A percentile compares a stretch with the other conserved stretches of the same genome.
These are phyloP conservation scores for Cebidichthys violaceus DNA, from an alignment of 2,113 vertebrate species.

Conservation along the genomic window DNA sequence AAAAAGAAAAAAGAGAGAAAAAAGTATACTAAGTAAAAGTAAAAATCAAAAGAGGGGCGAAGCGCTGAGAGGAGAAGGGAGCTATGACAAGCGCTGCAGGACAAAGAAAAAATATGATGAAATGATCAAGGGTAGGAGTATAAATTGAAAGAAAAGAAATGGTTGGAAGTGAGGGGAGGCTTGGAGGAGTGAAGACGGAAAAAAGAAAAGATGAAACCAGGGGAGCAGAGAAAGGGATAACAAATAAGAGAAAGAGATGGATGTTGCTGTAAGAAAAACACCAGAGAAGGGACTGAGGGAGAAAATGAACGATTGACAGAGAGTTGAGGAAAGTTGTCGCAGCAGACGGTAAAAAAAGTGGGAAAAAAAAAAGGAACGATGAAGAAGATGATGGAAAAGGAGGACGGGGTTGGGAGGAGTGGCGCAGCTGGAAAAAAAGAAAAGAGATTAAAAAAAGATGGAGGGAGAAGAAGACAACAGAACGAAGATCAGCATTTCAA, in stretches of 20 bases:
- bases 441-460: slow-evolving; percentile 41
- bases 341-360: slow-evolving; percentile 1
- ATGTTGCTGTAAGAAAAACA: background rate
- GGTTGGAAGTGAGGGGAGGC: background rate
- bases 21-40: slow-evolving; percentile 3
- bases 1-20: background rate
- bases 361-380: background rate
- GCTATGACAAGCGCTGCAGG: slow-evolving; percentile 33
- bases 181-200: slow-evolving; percentile 2
- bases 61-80: slow-evolving; percentile 29
- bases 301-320: background rate
- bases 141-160: slow-evolving; percentile 18
- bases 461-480: slow-evolving; percentile 50
- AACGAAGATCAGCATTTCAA: slow-evolving; percentile 69
- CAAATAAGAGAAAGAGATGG: slow-evolving; percentile 6
- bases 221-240: slow-evolving; percentile 3
- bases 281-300: background rate
- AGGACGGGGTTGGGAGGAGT: background rate
- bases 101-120: slow-evolving; percentile 17
- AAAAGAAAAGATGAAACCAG: slow-evolving; percentile 15
- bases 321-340: background rate
- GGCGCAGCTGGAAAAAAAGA: background rate
- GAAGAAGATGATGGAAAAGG: slow-evolving; percentile 6
- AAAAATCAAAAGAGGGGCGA: slow-evolving; percentile 35
- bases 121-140: slow-evolving; percentile 12